Evolutionary conservation across 2,888 invertebrate genomes (phyloP).

Genomic region (Brassicogethes aeneus): DNA sequence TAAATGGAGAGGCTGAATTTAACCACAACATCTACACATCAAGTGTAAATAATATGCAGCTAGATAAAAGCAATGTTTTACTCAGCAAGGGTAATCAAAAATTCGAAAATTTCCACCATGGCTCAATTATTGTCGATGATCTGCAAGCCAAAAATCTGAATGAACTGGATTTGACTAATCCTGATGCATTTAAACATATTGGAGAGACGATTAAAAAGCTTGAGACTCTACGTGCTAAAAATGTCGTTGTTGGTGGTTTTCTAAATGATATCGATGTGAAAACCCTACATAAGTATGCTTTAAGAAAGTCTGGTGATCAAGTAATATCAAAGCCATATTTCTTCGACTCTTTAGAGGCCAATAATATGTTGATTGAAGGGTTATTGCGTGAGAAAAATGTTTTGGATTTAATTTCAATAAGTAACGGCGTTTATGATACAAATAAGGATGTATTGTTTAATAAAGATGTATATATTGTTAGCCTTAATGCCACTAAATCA

Average conservation of each 20-base stretch:
- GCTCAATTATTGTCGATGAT: conserved; percentile 18
- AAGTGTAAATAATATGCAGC: conserved; percentile 28
- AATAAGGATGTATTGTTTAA: conserved; percentile 41
- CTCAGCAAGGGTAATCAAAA: conserved; percentile 32
- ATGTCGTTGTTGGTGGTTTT: conserved; percentile 39
- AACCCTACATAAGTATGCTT: conserved; percentile 39
- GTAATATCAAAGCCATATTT: conserved; percentile 33
- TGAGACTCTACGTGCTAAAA: conserved; percentile 34
- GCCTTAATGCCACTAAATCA: conserved; percentile 36
- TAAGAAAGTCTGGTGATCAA: conserved; percentile 45
- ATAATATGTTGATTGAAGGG: conserved; percentile 24
- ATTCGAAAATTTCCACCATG: conserved; percentile 31
- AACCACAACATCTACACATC: conserved; percentile 23
- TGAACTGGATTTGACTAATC: conserved; percentile 17
- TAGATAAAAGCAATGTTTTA: conserved; percentile 28
- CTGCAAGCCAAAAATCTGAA: conserved; percentile 26
- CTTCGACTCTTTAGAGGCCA: conserved; percentile 32
- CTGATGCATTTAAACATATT: conserved; percentile 5
- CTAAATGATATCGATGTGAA: conserved; percentile 44
- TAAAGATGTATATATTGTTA: conserved; percentile 34
- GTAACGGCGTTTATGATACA: conserved; percentile 38
- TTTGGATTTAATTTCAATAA: conserved; percentile 35
- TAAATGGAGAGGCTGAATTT: conserved; percentile 30
- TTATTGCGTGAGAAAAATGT: conserved; percentile 21
- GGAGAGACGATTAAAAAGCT: conserved; percentile 10